Percentiles rank a stretch among this genome's conserved stretches.
phyloP scores from a whole-genome alignment of 2,113 vertebrate genomes.

The Mobula hypostoma region DNA sequence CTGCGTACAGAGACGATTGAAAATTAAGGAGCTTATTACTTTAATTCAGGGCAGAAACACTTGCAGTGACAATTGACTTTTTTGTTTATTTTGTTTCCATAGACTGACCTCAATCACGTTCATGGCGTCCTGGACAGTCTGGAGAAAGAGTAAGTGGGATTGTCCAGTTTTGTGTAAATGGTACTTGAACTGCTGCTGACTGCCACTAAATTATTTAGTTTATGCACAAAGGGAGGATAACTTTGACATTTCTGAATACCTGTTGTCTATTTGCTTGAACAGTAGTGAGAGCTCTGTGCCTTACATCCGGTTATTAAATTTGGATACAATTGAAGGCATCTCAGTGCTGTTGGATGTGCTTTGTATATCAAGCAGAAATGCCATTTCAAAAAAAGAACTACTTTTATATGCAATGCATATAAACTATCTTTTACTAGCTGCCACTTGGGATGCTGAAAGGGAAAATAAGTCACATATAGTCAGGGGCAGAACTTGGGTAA shows the following conservation, averaged over 20 bases:
- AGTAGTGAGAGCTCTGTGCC: background rate
- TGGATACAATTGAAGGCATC: background rate
- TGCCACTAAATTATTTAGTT: background rate
- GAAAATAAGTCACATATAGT: background rate
- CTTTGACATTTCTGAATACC: background rate
- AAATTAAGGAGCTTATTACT: background rate
- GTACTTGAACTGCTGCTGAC: background rate
- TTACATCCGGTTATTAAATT: background rate
- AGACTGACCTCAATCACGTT: conserved; percentile 89
- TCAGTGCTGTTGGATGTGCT: background rate
- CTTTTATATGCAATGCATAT: background rate
- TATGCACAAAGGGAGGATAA: background rate
- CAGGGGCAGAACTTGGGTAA: too few species aligned
- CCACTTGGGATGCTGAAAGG: background rate
- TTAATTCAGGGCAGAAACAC: background rate
- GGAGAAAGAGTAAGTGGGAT: conserved; percentile 85
- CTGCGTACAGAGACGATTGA: background rate
- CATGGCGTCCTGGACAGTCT: conserved; percentile 76
- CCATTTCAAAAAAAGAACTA: background rate
- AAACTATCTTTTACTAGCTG: background rate
- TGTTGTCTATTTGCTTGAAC: background rate
- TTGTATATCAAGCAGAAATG: background rate
- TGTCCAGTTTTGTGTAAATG: background rate
- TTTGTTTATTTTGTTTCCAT: conserved; percentile 45
- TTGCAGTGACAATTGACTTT: background rate